A percentile compares a stretch with the other conserved stretches of the same genome.
Conservation (phyloP, 2,888 invertebrate genomes). For the Tenthredo distinguenda region DNA sequence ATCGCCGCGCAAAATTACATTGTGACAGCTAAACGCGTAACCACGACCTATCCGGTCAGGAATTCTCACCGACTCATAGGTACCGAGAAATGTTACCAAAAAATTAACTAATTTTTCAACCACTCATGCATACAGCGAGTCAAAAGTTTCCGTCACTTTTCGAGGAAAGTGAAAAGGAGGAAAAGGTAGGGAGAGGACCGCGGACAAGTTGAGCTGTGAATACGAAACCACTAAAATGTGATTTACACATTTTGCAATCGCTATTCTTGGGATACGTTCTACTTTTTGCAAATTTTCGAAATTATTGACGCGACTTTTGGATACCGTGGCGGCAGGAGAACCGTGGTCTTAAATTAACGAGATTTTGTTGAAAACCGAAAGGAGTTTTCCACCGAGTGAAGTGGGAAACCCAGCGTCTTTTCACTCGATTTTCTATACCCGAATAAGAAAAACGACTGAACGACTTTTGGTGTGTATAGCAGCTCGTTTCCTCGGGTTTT, state of each 20-base stretch:
- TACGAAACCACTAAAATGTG: background rate
- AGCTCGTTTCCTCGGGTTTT: constrained; percentile 30
- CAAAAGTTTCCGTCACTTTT: background rate
- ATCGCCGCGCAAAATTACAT: background rate
- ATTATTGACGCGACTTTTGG: background rate
- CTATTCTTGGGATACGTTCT: background rate
- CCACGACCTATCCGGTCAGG: background rate
- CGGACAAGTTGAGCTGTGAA: background rate
- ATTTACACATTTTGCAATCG: background rate
- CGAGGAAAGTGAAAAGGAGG: background rate
- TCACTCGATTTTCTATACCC: background rate
- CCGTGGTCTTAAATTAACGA: constrained; percentile 67
- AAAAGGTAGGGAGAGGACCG: background rate
- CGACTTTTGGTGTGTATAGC: constrained; percentile 12
- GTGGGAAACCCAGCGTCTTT: background rate
- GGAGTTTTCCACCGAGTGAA: background rate
- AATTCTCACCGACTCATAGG: background rate
- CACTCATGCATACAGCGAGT: background rate
- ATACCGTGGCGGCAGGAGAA: background rate
- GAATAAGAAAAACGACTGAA: constrained; percentile 25
- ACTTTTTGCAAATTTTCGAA: background rate
- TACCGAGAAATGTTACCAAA: constrained; percentile 55
- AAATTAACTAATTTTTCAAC: constrained; percentile 63
- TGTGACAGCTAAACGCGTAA: background rate
- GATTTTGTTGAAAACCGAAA: constrained; percentile 59